phyloP scores from a whole-genome alignment of 2,797 vertebrate species.

The Spheniscus humboldti region DNA sequence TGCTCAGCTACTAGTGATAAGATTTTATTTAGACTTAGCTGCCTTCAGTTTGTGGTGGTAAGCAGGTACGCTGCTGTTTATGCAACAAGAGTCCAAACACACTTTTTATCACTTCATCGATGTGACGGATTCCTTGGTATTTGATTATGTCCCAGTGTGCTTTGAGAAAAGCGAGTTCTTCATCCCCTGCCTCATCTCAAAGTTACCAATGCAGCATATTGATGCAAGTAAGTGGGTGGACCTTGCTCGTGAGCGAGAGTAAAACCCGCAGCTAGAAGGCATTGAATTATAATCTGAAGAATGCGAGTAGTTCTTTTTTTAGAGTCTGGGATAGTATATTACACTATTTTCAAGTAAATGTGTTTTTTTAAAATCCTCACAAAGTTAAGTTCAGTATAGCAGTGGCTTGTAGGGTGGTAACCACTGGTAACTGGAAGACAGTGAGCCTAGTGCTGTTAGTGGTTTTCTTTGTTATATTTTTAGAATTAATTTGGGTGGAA shows the following conservation, averaged over 20 bases:
- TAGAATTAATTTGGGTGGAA: slow-evolving; percentile 46
- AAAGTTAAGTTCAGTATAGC: slow-evolving; percentile 3
- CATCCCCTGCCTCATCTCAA: not conserved
- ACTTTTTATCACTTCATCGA: not conserved
- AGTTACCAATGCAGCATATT: accelerated
- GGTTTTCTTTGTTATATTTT: slow-evolving; percentile 66
- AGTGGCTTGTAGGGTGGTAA: slow-evolving; percentile 6
- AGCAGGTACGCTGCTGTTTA: not conserved
- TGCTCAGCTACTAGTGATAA: not conserved
- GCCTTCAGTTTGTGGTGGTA: not conserved
- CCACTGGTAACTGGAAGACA: slow-evolving; percentile 47
- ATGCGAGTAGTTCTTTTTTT: not conserved
- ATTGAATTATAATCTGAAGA: not conserved
- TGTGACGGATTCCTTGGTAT: not conserved
- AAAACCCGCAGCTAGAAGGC: not conserved
- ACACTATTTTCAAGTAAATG: not conserved
- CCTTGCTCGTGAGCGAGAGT: not conserved
- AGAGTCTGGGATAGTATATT: not conserved
- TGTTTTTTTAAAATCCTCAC: not conserved
- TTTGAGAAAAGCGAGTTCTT: not conserved
- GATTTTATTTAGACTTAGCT: not conserved
- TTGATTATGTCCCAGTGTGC: not conserved
- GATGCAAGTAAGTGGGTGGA: not conserved
- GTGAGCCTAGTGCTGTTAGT: slow-evolving; percentile 33
- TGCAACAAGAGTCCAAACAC: not conserved